These are phyloP conservation scores for Lophura swinhoii DNA, from an alignment of 2,797 vertebrate species.

Conservation along the genomic window DNA sequence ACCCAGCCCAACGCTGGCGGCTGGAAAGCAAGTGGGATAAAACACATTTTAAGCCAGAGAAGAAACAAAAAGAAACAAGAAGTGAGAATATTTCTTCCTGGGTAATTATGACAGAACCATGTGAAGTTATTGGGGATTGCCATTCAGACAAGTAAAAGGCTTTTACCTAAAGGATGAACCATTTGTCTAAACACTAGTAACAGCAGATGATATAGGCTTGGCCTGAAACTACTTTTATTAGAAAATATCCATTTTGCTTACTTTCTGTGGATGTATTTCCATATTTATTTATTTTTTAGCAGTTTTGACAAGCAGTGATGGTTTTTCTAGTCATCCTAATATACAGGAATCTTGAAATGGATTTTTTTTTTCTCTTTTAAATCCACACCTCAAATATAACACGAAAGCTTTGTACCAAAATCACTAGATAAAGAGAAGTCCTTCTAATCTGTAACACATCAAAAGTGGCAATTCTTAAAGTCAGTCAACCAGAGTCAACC, in stretches of 20 bases:
- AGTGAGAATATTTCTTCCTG: background rate
- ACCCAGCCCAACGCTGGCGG: background rate
- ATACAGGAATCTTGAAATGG: background rate
- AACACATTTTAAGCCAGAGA: background rate
- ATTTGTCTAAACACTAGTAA: background rate
- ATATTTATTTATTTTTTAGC: background rate
- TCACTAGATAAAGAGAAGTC: background rate
- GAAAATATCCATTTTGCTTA: background rate
- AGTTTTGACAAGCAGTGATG: background rate
- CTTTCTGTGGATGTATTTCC: background rate
- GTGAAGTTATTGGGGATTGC: background rate
- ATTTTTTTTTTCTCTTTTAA: slow-evolving; percentile 10
- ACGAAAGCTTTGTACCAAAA: background rate
- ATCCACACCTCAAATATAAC: background rate
- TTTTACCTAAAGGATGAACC: background rate
- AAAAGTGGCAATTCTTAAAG: background rate
- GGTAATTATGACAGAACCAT: background rate
- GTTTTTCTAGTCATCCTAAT: background rate
- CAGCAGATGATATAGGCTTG: background rate
- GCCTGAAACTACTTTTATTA: background rate
- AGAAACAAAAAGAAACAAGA: background rate
- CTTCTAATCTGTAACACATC: background rate
- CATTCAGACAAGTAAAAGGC: background rate
- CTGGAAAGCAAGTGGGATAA: background rate
- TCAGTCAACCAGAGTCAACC: slow-evolving; percentile 8